Conservation (phyloP, 2,797 vertebrate species). For the Rhyacichthys aspro region DNA sequence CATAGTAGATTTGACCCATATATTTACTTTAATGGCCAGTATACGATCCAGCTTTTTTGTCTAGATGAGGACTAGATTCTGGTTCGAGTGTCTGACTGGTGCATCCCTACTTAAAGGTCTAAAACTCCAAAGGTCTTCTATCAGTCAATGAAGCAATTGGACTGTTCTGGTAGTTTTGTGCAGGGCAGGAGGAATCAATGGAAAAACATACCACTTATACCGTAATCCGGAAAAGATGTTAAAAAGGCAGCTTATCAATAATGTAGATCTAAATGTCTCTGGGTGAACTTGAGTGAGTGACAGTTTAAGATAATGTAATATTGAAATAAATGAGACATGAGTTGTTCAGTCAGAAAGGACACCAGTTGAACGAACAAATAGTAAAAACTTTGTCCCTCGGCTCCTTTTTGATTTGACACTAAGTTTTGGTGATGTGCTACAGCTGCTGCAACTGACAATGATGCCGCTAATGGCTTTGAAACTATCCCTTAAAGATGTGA, state of each 20-base stretch:
- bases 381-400: slow-evolving; percentile 39
- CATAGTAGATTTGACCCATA: too few relatives aligned
- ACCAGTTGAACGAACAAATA: slow-evolving; percentile 31
- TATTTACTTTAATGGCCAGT: too few relatives aligned
- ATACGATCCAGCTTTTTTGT: too few relatives aligned
- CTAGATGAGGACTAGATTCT: too few relatives aligned
- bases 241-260: not conserved
- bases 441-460: slow-evolving; percentile 62
- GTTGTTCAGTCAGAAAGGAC: slow-evolving; percentile 36
- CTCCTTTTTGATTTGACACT: slow-evolving; percentile 25
- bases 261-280: not conserved
- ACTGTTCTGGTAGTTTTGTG: too few relatives aligned
- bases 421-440: slow-evolving; percentile 64
- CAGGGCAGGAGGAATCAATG: too few relatives aligned
- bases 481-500: slow-evolving; percentile 67
- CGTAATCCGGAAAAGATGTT: not conserved
- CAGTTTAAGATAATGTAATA: not conserved
- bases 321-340: not conserved
- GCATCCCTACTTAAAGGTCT: too few relatives aligned
- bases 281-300: not conserved
- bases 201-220: not conserved
- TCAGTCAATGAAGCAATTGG: too few relatives aligned
- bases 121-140: too few relatives aligned
- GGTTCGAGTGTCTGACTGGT: too few relatives aligned
- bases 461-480: slow-evolving; percentile 69